Conservation (phyloP, 1,140 invertebrate species). For the Drosophila pseudoobscura region DNA sequence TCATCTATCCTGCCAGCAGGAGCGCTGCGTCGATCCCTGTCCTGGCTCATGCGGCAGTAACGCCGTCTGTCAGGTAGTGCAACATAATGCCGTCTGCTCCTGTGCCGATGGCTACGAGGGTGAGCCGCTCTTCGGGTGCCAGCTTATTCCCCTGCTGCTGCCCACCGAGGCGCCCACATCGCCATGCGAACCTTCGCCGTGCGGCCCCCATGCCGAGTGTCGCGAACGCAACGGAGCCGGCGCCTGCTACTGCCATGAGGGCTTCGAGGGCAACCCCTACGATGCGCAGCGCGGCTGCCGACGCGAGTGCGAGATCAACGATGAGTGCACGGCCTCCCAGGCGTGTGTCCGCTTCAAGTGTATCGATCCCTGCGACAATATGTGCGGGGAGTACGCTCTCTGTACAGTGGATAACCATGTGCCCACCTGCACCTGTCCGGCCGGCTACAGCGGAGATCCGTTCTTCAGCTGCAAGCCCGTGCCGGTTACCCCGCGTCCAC, state of each 20-base stretch:
- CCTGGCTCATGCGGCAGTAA: conserved; percentile 83
- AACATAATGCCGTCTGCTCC: conserved; percentile 89
- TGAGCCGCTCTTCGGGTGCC: conserved; percentile 89
- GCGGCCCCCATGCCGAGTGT: conserved; percentile 88
- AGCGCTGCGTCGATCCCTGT: conserved; percentile 86
- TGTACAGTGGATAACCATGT: conserved; percentile 90
- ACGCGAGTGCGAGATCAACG: conserved; percentile 90
- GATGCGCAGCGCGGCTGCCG: conserved; percentile 86
- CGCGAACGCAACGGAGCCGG: conserved; percentile 87
- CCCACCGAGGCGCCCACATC: conserved; percentile 84
- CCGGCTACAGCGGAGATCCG: conserved; percentile 90
- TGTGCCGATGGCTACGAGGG: conserved; percentile 89
- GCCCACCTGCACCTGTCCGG: conserved; percentile 89
- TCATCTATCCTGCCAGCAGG: conserved; percentile 88
- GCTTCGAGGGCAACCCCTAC: conserved; percentile 89
- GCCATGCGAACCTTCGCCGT: conserved; percentile 88
- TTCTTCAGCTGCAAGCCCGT: conserved; percentile 90
- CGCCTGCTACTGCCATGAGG: conserved; percentile 88
- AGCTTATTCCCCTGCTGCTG: conserved; percentile 70
- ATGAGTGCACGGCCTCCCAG: conserved; percentile 88
- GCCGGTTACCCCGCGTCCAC: conserved; percentile 83
- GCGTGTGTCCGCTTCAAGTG: conserved; percentile 91
- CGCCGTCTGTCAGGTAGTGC: conserved; percentile 85
- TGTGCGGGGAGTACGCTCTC: conserved; percentile 89
- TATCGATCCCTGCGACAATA: conserved; percentile 89